phyloP scores from a whole-genome alignment of 2,888 invertebrate species.

The Drosophila sordidula region DNA sequence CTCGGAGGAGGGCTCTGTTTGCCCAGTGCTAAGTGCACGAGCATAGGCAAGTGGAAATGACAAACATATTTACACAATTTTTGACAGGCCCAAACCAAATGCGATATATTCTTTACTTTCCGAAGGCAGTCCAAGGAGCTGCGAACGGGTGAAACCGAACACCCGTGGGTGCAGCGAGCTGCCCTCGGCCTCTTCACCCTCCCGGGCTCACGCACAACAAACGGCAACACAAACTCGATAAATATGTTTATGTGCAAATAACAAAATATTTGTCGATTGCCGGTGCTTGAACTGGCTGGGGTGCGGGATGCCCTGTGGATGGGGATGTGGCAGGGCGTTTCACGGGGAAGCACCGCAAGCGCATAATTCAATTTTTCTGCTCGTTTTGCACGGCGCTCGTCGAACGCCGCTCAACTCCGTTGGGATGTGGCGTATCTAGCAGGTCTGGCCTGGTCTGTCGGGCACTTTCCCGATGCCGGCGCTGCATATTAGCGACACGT shows the following conservation, averaged over 20 bases:
- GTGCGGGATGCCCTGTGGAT: not conserved
- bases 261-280: conserved; percentile 83
- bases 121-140: conserved; percentile 27
- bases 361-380: conserved; percentile 84
- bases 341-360: conserved; percentile 79
- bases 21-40: conserved; percentile 70
- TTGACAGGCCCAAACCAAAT: conserved; percentile 79
- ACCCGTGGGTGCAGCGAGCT: conserved; percentile 71
- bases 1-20: conserved; percentile 49
- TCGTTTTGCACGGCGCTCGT: conserved; percentile 79
- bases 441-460: not conserved
- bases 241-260: conserved; percentile 81
- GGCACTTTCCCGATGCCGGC: conserved; percentile 2
- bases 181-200: conserved; percentile 9
- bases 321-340: not conserved
- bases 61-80: conserved; percentile 84
- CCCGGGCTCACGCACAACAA: conserved; percentile 40
- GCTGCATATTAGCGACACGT: conserved; percentile 75
- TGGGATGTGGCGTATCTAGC: conserved; percentile 31
- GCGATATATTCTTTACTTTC: conserved; percentile 5
- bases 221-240: conserved; percentile 71
- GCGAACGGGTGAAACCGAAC: conserved; percentile 79
- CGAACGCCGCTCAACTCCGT: conserved; percentile 69
- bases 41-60: conserved; percentile 78
- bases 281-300: conserved; percentile 55